Evolutionary conservation across 2,888 invertebrate genomes (phyloP).

Genomic region (Ophion obscuratus): DNA sequence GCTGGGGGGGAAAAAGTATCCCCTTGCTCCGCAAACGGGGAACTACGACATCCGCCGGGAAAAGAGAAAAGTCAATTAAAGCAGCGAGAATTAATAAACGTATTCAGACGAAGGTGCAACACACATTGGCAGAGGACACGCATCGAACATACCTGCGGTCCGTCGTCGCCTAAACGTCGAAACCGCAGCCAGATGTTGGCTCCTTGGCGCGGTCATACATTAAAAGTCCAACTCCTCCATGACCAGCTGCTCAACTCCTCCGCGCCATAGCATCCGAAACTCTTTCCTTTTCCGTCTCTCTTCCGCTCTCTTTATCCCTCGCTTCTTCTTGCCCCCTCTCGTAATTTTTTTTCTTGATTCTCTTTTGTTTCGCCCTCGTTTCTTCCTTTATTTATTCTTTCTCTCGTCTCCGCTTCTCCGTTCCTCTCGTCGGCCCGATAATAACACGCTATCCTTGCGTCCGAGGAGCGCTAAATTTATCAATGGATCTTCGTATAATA

Average conservation of each 20-base stretch:
- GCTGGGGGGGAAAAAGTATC: no score
- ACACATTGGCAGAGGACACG: slow-evolving; percentile 61
- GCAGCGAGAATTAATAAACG: slow-evolving; percentile 4
- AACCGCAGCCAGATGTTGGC: slow-evolving; percentile 82
- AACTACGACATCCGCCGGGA: not conserved
- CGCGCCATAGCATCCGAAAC: slow-evolving; percentile 49
- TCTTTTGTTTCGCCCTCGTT: slow-evolving; percentile 9
- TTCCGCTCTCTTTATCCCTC: slow-evolving; percentile 53
- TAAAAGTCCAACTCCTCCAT: slow-evolving; percentile 59
- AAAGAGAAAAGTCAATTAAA: slow-evolving; percentile 1
- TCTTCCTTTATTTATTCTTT: not conserved
- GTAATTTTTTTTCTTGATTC: not conserved
- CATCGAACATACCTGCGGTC: slow-evolving; percentile 73
- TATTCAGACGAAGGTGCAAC: slow-evolving; percentile 10
- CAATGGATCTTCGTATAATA: slow-evolving; percentile 81
- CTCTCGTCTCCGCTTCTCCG: slow-evolving; percentile 12
- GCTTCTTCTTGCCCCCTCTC: slow-evolving; percentile 26
- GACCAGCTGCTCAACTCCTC: slow-evolving; percentile 68
- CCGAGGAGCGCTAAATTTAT: slow-evolving; percentile 78
- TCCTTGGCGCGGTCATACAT: slow-evolving; percentile 66
- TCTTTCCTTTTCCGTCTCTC: slow-evolving; percentile 46
- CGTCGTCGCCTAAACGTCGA: slow-evolving; percentile 79
- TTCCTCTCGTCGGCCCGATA: slow-evolving; percentile 25
- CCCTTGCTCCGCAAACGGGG: no score
- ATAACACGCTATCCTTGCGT: slow-evolving; percentile 63